Percentiles rank a stretch among this genome's conserved stretches.
These are phyloP conservation scores for Planiliza haematocheilus DNA, from an alignment of 2,113 vertebrate species.

Conservation along the genomic window DNA sequence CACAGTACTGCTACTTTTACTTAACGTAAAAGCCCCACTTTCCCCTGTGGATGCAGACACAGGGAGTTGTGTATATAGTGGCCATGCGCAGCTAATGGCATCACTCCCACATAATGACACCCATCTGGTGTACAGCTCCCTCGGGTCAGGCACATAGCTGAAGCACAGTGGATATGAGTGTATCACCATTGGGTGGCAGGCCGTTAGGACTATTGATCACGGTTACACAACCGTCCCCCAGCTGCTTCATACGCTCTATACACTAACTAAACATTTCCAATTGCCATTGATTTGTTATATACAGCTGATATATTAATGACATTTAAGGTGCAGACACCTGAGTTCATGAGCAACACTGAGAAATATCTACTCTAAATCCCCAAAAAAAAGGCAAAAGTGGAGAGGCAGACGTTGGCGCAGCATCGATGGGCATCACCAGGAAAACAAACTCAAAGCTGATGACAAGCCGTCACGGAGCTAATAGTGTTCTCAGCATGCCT, in stretches of 20 bases:
- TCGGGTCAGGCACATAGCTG: slow-evolving; percentile 32
- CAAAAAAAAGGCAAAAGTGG: neutral
- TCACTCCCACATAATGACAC: slow-evolving; percentile 62
- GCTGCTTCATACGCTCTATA: slow-evolving; percentile 39
- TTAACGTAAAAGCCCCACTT: slow-evolving; percentile 15
- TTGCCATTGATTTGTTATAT: slow-evolving; percentile 42
- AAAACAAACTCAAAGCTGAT: slow-evolving; percentile 53
- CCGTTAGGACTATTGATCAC: slow-evolving; percentile 73
- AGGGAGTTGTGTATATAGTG: slow-evolving; percentile 21
- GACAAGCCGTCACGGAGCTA: slow-evolving; percentile 48
- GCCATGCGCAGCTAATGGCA: slow-evolving; percentile 40
- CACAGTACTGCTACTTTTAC: too few species aligned
- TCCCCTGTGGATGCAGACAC: slow-evolving; percentile 16
- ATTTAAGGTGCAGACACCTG: neutral
- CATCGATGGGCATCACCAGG: neutral
- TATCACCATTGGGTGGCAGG: slow-evolving; percentile 56
- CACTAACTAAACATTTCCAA: slow-evolving; percentile 56
- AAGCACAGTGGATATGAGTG: slow-evolving; percentile 40
- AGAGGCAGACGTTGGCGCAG: neutral
- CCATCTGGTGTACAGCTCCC: slow-evolving; percentile 65
- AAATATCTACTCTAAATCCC: neutral
- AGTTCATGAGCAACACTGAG: neutral
- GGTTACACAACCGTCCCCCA: slow-evolving; percentile 69
- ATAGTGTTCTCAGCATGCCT: slow-evolving; percentile 43
- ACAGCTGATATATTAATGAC: slow-evolving; percentile 12